Conservation (phyloP, 2,113 vertebrate species). For the Zootoca vivipara region DNA sequence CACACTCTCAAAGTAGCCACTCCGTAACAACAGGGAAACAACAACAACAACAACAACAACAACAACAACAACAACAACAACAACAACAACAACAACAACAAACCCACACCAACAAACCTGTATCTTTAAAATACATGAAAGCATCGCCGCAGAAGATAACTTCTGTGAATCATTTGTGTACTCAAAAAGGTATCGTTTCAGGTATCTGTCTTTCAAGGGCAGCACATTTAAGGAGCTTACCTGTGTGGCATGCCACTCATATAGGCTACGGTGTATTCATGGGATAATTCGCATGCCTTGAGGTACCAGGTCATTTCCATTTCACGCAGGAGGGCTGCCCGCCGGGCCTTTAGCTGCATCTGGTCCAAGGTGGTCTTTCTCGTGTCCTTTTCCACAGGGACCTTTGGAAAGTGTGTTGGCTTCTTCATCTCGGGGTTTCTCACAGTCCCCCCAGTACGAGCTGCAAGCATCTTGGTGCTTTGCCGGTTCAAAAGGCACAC, state of each 20-base stretch:
- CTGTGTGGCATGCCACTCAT: conserved; percentile 92
- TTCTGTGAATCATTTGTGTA: background rate
- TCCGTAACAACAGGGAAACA: accelerated
- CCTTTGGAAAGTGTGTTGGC: conserved; percentile 80
- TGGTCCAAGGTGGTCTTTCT: conserved; percentile 66
- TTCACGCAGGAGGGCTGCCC: conserved; percentile 81
- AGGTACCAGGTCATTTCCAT: conserved; percentile 94
- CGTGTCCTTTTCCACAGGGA: conserved; percentile 80
- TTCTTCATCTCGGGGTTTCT: conserved; percentile 80
- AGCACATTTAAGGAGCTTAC: conserved; percentile 73
- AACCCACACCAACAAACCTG: no score
- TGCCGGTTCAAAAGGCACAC: background rate
- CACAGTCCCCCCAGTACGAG: conserved; percentile 82
- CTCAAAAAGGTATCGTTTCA: background rate
- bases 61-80: no score
- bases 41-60: no score
- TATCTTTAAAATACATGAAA: background rate
- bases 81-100: no score
- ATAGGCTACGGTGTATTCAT: conserved; percentile 82
- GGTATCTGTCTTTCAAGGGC: no score
- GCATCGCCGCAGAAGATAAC: background rate
- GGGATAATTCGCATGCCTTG: conserved; percentile 83
- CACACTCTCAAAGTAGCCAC: accelerated
- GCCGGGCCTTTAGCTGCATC: conserved; percentile 75
- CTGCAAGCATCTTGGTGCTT: conserved; percentile 81